Percentiles rank a stretch among this genome's conserved stretches.
These are phyloP conservation scores for Lutraria rhynchaena DNA, from an alignment of 1,140 invertebrate species.

Conservation along the genomic window DNA sequence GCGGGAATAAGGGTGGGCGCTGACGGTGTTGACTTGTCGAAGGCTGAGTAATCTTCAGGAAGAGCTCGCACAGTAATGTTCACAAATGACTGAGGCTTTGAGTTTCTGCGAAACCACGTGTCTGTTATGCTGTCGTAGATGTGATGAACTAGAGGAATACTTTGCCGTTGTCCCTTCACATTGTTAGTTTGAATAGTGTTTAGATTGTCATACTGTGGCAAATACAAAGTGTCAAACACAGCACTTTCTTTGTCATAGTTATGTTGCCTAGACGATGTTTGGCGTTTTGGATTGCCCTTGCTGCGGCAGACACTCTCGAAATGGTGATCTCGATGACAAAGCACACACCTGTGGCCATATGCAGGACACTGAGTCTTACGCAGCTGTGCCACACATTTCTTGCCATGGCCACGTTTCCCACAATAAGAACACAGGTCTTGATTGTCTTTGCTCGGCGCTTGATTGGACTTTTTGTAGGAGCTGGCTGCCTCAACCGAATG, in stretches of 20 bases:
- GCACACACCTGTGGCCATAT: not conserved
- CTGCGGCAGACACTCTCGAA: not conserved
- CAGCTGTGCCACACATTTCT: not conserved
- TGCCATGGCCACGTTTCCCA: not conserved
- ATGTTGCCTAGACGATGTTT: not conserved
- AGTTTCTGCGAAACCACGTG: conserved; percentile 2
- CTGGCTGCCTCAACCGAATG: not conserved
- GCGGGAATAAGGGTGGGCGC: not conserved
- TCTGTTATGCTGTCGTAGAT: conserved; percentile 10
- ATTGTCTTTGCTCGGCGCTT: too few relatives aligned
- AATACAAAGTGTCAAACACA: conserved; percentile 6
- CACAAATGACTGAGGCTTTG: conserved; percentile 15
- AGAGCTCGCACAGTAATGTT: conserved; percentile 5
- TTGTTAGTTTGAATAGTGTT: not conserved
- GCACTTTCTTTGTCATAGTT: not conserved
- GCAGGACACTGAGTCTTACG: not conserved
- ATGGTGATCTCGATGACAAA: not conserved
- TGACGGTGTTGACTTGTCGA: conserved; percentile 9
- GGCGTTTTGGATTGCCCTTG: not conserved
- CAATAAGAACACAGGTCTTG: not conserved
- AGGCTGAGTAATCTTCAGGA: not conserved
- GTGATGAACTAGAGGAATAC: conserved; percentile 5
- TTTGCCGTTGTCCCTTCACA: not conserved
- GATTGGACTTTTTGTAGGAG: not conserved
- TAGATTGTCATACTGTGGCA: not conserved